phyloP scores from a whole-genome alignment of 2,888 invertebrate species.

The Oasisia sp. region DNA sequence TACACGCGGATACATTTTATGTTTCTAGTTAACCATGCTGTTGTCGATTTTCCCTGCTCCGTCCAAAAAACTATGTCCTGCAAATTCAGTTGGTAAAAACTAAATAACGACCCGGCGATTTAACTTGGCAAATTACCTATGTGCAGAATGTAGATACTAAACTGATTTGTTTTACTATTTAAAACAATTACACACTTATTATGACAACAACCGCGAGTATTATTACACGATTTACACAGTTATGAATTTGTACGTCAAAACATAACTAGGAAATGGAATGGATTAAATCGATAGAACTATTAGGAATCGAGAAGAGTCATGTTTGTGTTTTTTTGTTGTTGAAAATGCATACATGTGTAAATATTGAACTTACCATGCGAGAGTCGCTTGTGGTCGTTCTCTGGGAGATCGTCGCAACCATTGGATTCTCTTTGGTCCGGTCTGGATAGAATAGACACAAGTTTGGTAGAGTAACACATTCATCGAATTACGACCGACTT shows the following conservation, averaged over 20 bases:
- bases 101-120: too few relatives aligned
- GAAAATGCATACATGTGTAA: not conserved
- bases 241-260: not conserved
- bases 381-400: not conserved
- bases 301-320: not conserved
- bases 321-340: not conserved
- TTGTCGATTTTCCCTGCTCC: too few relatives aligned
- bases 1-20: too few relatives aligned
- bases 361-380: not conserved
- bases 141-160: too few relatives aligned
- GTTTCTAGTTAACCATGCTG: too few relatives aligned
- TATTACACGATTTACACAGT: too few relatives aligned
- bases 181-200: too few relatives aligned
- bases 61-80: too few relatives aligned
- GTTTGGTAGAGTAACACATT: not conserved
- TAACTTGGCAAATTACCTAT: too few relatives aligned
- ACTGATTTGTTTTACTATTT: too few relatives aligned
- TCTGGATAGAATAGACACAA: not conserved
- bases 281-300: not conserved
- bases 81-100: too few relatives aligned
- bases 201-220: too few relatives aligned
- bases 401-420: not conserved
- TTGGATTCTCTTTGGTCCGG: constrained; percentile 1
- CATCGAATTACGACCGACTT: not conserved
- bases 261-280: not conserved